A percentile compares a stretch with the other conserved stretches of the same genome.
Evolutionary conservation across 2,113 vertebrate species (phyloP).

Genomic region (Galemys pyrenaicus): DNA sequence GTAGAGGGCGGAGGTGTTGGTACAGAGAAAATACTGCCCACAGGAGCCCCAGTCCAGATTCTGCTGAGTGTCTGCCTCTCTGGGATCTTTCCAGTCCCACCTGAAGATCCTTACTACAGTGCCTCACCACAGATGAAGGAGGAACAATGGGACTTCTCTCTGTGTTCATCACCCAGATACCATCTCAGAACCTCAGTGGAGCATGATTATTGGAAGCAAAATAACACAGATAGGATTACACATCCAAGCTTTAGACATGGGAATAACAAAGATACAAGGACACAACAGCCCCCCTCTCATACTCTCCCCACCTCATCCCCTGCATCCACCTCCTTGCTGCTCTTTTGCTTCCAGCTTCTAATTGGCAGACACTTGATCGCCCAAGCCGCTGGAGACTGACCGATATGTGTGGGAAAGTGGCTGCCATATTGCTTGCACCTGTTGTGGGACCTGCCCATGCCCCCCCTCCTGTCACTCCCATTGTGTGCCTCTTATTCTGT

Average conservation of each 20-base stretch:
- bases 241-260: conserved; percentile 82
- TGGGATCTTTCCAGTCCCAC: conserved; percentile 80
- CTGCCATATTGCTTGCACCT: conserved; percentile 86
- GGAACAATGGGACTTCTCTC: conserved; percentile 85
- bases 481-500: conserved; percentile 86
- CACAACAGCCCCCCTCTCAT: not conserved
- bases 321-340: conserved; percentile 75
- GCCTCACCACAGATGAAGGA: conserved; percentile 69
- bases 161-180: conserved; percentile 85
- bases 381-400: conserved; percentile 82
- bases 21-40: not conserved
- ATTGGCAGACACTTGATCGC: conserved; percentile 92
- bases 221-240: conserved; percentile 89
- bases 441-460: conserved; percentile 77
- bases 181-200: conserved; percentile 78
- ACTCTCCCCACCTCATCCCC: not conserved
- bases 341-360: conserved; percentile 85
- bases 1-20: conserved; percentile 31
- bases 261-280: conserved; percentile 61
- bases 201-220: conserved; percentile 83
- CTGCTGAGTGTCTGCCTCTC: not conserved
- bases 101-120: conserved; percentile 58
- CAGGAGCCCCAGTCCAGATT: not conserved
- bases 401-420: conserved; percentile 92
- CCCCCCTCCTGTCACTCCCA: conserved; percentile 76